A percentile compares a stretch with the other conserved stretches of the same genome.
Evolutionary conservation across 2,113 vertebrate species (phyloP).

Genomic region (Lepus americanus): DNA sequence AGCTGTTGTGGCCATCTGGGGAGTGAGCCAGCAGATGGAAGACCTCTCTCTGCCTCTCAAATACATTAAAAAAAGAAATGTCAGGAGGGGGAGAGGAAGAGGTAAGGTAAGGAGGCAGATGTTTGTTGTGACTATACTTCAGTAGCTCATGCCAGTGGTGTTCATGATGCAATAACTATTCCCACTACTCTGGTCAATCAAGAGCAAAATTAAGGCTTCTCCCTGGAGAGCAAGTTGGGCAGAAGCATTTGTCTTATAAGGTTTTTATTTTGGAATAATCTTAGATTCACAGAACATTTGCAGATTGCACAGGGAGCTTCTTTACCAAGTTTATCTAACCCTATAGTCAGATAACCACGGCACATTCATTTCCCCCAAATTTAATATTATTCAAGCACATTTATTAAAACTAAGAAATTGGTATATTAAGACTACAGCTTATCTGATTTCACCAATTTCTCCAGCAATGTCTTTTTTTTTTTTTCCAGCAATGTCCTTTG

Average conservation of each 20-base stretch:
- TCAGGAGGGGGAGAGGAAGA: too few relatives aligned
- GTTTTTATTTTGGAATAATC: background rate
- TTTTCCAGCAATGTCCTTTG: background rate
- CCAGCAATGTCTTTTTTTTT: background rate
- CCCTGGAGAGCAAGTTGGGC: background rate
- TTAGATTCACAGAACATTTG: background rate
- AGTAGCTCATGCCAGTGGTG: background rate
- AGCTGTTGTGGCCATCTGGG: background rate
- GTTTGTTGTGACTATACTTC: background rate
- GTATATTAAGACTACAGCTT: background rate
- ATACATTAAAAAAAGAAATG: too few relatives aligned
- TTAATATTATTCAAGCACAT: too few relatives aligned
- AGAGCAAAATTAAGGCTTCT: background rate
- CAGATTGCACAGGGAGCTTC: background rate
- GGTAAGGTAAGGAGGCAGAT: too few relatives aligned
- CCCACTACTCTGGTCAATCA: background rate
- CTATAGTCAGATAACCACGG: background rate
- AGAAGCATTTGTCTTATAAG: background rate
- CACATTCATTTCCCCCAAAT: background rate
- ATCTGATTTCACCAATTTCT: slow-evolving; percentile 28
- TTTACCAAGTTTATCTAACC: background rate
- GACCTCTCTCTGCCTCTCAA: too few relatives aligned
- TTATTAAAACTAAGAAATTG: slow-evolving; percentile 32
- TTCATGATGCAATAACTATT: background rate
- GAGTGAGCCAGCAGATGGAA: too few relatives aligned